Evolutionary conservation across 2,797 vertebrate genomes (phyloP).

Genomic region (Myotis findleyi): DNA sequence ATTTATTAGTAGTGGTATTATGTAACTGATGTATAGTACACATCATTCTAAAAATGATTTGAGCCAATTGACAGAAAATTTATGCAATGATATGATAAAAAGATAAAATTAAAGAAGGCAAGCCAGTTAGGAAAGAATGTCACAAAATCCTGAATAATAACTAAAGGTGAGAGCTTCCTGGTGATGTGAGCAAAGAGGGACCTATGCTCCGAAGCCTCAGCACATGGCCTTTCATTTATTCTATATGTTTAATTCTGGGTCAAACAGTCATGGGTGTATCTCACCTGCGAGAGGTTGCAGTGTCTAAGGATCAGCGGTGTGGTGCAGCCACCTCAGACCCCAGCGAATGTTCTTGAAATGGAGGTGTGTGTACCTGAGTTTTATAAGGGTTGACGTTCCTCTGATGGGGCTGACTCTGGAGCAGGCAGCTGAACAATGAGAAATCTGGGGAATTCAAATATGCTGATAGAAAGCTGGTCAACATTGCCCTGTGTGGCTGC

Average conservation of each 20-base stretch:
- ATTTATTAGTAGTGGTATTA: not conserved
- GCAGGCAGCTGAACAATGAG: not conserved
- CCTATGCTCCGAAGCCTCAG: not conserved
- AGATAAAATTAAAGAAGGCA: not conserved
- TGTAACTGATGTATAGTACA: not conserved
- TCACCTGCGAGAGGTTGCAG: not conserved
- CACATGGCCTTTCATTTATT: not conserved
- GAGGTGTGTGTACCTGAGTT: fast-evolving
- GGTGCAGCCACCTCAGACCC: not conserved
- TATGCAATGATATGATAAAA: not conserved
- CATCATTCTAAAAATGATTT: not conserved
- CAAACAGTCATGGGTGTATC: not conserved
- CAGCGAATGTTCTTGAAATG: not conserved
- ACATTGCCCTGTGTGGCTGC: not conserved
- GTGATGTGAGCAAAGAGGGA: not conserved
- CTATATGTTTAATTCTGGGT: not conserved
- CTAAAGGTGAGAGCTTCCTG: not conserved
- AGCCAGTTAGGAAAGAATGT: not conserved
- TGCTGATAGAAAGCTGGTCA: not conserved
- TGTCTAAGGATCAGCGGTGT: not conserved
- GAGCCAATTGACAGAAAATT: not conserved
- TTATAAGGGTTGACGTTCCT: not conserved
- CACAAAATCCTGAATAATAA: not conserved
- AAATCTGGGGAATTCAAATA: not conserved
- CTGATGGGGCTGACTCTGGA: not conserved